phyloP scores from a whole-genome alignment of 2,113 vertebrate genomes.

The Garra rufa region DNA sequence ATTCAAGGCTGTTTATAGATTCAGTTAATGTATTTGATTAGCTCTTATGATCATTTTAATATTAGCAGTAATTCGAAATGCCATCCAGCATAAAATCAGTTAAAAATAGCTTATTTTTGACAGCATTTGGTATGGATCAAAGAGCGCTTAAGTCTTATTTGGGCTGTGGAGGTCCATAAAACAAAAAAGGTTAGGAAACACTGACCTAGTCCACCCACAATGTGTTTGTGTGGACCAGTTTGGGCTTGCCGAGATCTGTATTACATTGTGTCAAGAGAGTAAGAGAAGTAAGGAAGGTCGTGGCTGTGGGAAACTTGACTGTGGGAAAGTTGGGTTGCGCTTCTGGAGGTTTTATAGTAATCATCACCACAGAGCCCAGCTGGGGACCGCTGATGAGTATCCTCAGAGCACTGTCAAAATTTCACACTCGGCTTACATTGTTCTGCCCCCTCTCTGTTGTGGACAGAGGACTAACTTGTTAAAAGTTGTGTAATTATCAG shows the following conservation, averaged over 20 bases:
- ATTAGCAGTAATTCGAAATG: not conserved
- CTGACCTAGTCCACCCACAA: not conserved
- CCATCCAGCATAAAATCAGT: not conserved
- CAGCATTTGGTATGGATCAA: not conserved
- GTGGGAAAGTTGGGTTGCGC: constrained; percentile 27
- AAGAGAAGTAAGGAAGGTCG: not conserved
- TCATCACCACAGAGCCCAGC: constrained; percentile 53
- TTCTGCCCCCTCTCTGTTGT: constrained; percentile 64
- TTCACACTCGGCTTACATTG: constrained; percentile 67
- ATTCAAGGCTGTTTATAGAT: not conserved
- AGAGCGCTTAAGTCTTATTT: not conserved
- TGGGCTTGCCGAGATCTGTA: constrained; percentile 27
- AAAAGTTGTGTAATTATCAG: constrained; percentile 72
- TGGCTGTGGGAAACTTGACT: constrained; percentile 24
- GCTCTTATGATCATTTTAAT: too few species aligned
- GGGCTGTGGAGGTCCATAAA: not conserved
- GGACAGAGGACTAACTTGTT: constrained; percentile 70
- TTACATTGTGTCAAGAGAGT: constrained; percentile 19
- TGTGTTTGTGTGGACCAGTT: not conserved
- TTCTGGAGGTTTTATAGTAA: constrained; percentile 38
- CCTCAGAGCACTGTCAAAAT: constrained; percentile 40
- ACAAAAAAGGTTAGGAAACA: not conserved
- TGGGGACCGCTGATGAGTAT: constrained; percentile 46
- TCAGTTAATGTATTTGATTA: not conserved
- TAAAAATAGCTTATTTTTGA: not conserved